Conservation (phyloP, 1,140 invertebrate genomes). For the Aphelenchoides fujianensis region DNA sequence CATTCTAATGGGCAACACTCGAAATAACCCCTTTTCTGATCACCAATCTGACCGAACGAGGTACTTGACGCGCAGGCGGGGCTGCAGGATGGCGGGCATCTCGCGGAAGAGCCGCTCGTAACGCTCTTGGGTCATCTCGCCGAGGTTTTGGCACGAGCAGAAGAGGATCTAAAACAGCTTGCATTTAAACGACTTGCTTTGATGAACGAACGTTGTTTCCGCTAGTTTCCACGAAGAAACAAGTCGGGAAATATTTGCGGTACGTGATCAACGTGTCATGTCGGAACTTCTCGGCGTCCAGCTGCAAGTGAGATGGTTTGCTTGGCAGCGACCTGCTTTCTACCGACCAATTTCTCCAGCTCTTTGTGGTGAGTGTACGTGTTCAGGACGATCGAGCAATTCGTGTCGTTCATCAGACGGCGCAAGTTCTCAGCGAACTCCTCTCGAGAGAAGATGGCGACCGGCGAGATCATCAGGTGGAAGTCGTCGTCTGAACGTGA, state of each 20-base stretch:
- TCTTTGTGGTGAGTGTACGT: constrained; percentile 11
- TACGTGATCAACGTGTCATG: constrained; percentile 6
- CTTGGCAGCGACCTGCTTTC: neutral
- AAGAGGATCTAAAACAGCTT: constrained; percentile 13
- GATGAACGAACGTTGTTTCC: too few species aligned
- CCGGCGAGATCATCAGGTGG: constrained; percentile 1
- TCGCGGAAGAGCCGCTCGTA: neutral
- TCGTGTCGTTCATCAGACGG: neutral
- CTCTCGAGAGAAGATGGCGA: constrained; percentile 4
- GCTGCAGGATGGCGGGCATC: neutral
- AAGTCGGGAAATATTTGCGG: neutral
- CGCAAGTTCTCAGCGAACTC: constrained; percentile 5
- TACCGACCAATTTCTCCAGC: neutral
- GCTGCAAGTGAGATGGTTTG: neutral
- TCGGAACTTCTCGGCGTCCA: constrained; percentile 10
- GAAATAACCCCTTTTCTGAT: too few species aligned
- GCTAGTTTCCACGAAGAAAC: constrained; percentile 7
- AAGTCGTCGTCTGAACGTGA: neutral
- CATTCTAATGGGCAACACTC: too few species aligned
- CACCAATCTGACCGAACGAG: constrained; percentile 12
- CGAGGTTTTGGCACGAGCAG: neutral
- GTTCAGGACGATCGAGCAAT: neutral
- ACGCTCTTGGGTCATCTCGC: neutral
- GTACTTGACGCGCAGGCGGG: neutral
- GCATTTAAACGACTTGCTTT: too few species aligned